These are phyloP conservation scores for Chrysemys picta DNA, from an alignment of 2,113 vertebrate species.

Conservation along the genomic window DNA sequence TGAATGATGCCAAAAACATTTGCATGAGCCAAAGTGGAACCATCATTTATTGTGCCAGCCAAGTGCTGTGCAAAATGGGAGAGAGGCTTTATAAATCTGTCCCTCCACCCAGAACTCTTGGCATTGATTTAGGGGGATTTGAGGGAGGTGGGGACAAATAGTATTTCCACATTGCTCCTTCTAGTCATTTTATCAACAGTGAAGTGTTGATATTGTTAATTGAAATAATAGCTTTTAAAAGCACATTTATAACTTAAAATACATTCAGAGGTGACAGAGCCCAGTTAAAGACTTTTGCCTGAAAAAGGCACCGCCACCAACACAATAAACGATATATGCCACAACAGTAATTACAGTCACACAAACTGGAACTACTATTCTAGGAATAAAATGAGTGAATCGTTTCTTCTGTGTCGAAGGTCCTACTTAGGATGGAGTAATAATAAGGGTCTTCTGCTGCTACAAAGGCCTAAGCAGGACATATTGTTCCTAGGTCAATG, in stretches of 20 bases:
- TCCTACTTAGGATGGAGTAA: neutral
- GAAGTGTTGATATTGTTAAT: neutral
- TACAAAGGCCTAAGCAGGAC: neutral
- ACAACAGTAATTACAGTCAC: neutral
- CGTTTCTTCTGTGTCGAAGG: neutral
- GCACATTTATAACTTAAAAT: neutral
- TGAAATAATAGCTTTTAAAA: neutral
- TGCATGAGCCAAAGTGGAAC: neutral
- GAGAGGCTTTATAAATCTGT: neutral
- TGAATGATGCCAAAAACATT: neutral
- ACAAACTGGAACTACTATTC: neutral
- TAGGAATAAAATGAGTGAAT: constrained; percentile 14
- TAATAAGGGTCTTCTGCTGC: neutral
- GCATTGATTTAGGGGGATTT: neutral
- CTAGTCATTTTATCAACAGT: neutral
- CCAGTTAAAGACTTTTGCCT: neutral
- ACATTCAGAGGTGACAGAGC: neutral
- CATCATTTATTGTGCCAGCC: neutral
- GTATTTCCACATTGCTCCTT: neutral
- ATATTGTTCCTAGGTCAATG: accelerated
- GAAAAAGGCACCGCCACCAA: neutral
- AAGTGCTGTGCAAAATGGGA: neutral
- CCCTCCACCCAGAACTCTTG: neutral
- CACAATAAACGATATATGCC: neutral
- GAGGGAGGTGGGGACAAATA: neutral